Base-by-base conservation (phyloP, 1,140 invertebrate species). In the Drosophila miranda region DNA sequence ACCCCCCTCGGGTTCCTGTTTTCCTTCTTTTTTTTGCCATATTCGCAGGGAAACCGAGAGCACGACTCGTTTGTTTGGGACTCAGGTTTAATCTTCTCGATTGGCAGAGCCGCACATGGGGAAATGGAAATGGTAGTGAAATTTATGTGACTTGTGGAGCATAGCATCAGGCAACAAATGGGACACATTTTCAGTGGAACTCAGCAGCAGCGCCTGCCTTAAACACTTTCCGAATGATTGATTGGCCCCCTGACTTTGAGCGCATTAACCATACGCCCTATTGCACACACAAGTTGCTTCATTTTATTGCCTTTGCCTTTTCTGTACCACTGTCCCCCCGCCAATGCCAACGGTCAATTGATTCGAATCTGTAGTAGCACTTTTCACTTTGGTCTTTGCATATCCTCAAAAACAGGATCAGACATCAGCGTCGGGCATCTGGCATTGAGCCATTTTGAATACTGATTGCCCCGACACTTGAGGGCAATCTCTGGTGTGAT, bases 251-350 rank as follows among this genome's bases (percentile, higher is more conserved):
- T 55, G 44, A 66, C 42, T 48, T 46, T 34, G 43, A 52, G 56
- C 46, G 56, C 57, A 73, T 69, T 63, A 73, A 44, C 62, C 43
- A 86, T 84, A 69, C 80, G 76, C 76, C 55, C 53, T 51, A 76
- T 66, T 83, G 75, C 51, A 44, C 78, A 42, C 60, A 72, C 62
- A 51, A 28, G 45, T 1, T 66, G 54, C 58, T 42, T 23, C 19
- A 34, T 54, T 61, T 49, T 43, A 64, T 74, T 54, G 51, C 34
- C 48, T 14, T 11, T 13, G 7, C 26, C 7, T n/a, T 26, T 5
- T 1, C 1, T n/a, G 6, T 30, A 0, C 28, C 28, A 3, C 30
- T 8, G 8, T 11, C 9, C 9, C 9, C 34, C 34, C 28, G 7
- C 7, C 7, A 49, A 43, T 38, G 38, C 52, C 49, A 7, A 6